Conservation (phyloP, 1,140 invertebrate species). For the Drosophila rhopaloa region DNA sequence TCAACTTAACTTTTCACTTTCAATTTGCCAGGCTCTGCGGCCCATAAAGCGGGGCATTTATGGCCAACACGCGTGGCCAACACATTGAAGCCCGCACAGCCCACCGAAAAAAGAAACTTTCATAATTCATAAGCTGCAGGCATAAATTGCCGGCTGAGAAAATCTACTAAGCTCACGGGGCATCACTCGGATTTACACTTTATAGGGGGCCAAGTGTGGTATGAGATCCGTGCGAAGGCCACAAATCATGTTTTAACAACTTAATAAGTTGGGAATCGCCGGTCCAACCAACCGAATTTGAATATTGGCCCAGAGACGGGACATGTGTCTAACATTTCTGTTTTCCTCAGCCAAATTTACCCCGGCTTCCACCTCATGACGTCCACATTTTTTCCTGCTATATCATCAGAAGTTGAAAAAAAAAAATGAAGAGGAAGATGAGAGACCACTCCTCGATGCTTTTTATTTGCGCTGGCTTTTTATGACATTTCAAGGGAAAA, state of each 20-base stretch:
- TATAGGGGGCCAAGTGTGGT: slow-evolving; percentile 2
- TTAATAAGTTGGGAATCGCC: slow-evolving; percentile 58
- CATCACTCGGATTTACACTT: slow-evolving; percentile 64
- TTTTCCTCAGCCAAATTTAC: background rate
- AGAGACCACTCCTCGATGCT: slow-evolving; percentile 40
- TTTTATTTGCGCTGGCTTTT: slow-evolving; percentile 71
- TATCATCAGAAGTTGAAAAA: slow-evolving; percentile 12
- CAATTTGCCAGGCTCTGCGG: slow-evolving; percentile 72
- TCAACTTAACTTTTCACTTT: slow-evolving; percentile 78
- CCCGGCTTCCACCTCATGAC: slow-evolving; percentile 42
- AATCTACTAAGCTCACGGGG: slow-evolving; percentile 53
- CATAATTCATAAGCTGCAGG: slow-evolving; percentile 73
- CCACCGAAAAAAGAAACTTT: slow-evolving; percentile 53
- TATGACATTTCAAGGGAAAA: slow-evolving; percentile 68
- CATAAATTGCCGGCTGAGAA: slow-evolving; percentile 38
- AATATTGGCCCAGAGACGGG: slow-evolving; percentile 53
- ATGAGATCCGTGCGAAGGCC: slow-evolving; percentile 1
- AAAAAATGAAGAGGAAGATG: slow-evolving; percentile 12
- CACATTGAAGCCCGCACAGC: slow-evolving; percentile 12
- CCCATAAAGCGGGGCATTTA: slow-evolving; percentile 74
- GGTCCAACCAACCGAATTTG: slow-evolving; percentile 50
- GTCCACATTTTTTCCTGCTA: slow-evolving; percentile 52
- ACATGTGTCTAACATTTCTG: slow-evolving; percentile 33
- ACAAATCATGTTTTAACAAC: slow-evolving; percentile 75
- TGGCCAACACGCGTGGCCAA: slow-evolving; percentile 75